Conservation (phyloP, 2,113 vertebrate genomes). For the Puma concolor region DNA sequence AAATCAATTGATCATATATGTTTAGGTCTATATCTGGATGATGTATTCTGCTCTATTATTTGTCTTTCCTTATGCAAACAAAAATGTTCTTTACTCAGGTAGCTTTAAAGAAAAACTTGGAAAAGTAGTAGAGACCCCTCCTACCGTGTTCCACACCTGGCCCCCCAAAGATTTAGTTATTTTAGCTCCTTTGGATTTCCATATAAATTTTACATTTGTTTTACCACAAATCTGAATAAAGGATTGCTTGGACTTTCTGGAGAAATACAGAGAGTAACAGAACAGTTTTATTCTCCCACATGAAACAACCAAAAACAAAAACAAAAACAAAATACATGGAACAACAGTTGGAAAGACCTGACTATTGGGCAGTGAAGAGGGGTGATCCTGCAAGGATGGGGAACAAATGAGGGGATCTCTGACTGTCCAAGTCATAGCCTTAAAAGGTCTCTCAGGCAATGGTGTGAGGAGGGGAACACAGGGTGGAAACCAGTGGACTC, state of each 20-base stretch:
- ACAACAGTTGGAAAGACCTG: neutral
- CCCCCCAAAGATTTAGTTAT: neutral
- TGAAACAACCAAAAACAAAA: neutral
- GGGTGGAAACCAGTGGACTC: neutral
- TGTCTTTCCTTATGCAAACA: neutral
- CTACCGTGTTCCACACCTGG: neutral
- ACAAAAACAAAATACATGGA: neutral
- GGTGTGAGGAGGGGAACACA: accelerated
- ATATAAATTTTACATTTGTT: neutral
- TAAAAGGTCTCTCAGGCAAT: neutral
- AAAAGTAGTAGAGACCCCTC: neutral
- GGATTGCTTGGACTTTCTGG: neutral
- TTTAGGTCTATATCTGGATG: neutral
- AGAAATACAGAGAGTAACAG: neutral
- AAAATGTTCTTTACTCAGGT: neutral
- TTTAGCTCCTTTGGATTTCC: neutral
- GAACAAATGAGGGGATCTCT: neutral
- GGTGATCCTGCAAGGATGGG: neutral
- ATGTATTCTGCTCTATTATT: neutral
- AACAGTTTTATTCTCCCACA: neutral
- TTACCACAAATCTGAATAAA: neutral
- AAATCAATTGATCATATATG: neutral
- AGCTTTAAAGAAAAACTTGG: neutral
- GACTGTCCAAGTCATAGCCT: neutral
- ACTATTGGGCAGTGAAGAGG: neutral